Conservation (phyloP, 2,113 vertebrate species). For the Xiphophorus hellerii region DNA sequence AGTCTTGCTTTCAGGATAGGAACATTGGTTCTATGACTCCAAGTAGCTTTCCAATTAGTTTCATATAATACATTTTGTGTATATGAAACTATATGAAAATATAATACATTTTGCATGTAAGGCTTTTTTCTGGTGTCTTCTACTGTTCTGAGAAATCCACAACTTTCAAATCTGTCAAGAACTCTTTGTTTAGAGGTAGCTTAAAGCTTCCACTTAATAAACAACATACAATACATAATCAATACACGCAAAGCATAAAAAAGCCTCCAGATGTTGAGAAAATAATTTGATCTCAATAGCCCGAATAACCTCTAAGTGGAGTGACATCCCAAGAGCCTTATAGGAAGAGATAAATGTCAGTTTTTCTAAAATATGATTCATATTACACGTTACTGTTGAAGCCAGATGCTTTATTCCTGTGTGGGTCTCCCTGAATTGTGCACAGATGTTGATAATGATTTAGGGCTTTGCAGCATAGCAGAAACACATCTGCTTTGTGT, state of each 20-base stretch:
- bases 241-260: not conserved
- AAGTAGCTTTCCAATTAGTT: too few species aligned
- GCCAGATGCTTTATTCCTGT: slow-evolving; percentile 40
- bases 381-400: slow-evolving; percentile 18
- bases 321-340: slow-evolving; percentile 9
- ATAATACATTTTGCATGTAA: too few species aligned
- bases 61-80: too few species aligned
- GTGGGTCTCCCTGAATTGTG: slow-evolving; percentile 25
- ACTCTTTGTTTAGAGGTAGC: too few species aligned
- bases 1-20: too few species aligned
- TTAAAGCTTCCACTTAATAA: not conserved
- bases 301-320: not conserved
- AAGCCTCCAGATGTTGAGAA: not conserved
- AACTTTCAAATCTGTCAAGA: too few species aligned
- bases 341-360: slow-evolving; percentile 5
- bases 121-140: too few species aligned
- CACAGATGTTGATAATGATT: slow-evolving; percentile 59
- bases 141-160: too few species aligned
- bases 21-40: too few species aligned
- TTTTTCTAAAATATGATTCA: slow-evolving; percentile 15
- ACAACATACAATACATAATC: not conserved
- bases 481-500: slow-evolving; percentile 4
- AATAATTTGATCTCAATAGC: not conserved
- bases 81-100: too few species aligned
- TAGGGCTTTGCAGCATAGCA: slow-evolving; percentile 35